phyloP scores from a whole-genome alignment of 1,140 invertebrate species.

The Cydia strobilella region DNA sequence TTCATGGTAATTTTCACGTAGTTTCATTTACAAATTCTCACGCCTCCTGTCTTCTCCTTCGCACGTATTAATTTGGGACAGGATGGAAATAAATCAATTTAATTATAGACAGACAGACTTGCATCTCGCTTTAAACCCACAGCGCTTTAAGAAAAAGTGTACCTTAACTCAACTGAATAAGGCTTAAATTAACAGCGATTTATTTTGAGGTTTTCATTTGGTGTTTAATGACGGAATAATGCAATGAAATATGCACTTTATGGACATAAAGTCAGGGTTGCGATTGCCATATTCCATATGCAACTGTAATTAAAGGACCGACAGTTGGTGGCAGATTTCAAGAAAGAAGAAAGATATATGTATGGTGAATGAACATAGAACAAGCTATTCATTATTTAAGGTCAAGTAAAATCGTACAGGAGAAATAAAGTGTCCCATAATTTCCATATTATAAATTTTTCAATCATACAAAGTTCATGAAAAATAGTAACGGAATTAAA shows the following conservation, averaged over 20 bases:
- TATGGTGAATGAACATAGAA: background rate
- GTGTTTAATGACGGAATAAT: background rate
- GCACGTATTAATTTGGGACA: conserved; percentile 1
- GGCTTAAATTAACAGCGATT: background rate
- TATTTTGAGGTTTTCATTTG: background rate
- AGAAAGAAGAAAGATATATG: background rate
- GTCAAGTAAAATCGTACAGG: no score
- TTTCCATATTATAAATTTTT: no score
- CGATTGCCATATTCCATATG: background rate
- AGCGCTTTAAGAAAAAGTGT: background rate
- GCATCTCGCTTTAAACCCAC: background rate
- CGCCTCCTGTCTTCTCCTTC: background rate
- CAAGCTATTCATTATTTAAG: no score
- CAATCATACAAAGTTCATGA: no score
- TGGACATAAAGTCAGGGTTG: background rate
- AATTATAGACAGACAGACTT: conserved; percentile 5
- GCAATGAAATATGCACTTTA: background rate
- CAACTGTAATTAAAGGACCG: background rate
- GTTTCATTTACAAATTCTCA: background rate
- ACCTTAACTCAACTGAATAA: background rate
- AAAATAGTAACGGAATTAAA: no score
- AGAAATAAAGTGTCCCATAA: no score
- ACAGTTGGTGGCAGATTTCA: background rate
- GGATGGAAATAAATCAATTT: conserved; percentile 9
- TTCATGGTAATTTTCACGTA: conserved; percentile 1